Evolutionary conservation across 2,797 vertebrate species (phyloP), one percentile per base, ranked within the genome.

Genomic region (Acrocephalus scirpaceus): DNA sequence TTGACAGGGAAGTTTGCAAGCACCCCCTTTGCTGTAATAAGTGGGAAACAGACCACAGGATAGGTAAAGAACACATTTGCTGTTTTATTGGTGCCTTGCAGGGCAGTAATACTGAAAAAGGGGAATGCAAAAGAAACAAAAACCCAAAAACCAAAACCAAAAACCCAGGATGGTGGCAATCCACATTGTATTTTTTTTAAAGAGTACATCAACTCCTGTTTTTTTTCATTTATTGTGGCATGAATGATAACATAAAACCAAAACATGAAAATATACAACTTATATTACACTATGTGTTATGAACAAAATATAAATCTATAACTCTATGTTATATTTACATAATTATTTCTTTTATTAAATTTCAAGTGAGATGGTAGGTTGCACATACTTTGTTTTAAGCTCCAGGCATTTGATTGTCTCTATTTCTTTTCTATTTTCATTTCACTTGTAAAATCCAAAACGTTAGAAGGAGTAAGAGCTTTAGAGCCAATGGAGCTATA

Each of bases 221-320:
- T 99, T 99, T 98, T 97, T 98, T 99, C 97, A 98, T 98, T 99
- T 98, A 98, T 99, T 99, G 98, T 99, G 99, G 99, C 98, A 99
- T 99, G 99, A 98, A 99, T 99, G 99, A 98, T 99, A 99, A 99
- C 99, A 99, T 99, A 99, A 99, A 99, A 98, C 98, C 98, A 96
- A 98, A 99, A 98, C 98, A 99, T 98, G 99, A 99, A 98, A 99
- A 99, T 99, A 99, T 99, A 99, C 99, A 99, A 99, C 99, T 99
- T 99, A 99, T 99, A 99, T 99, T 99, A 99, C 99, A 99, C 99
- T 99, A 98, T 98, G 99, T 99, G 99, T 99, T 99, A 99, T 99
- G 99, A 99, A 99, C 99, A 99, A 99, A 99, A 99, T 99, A 99
- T 99, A 99, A 99, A 99, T 99, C 99, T 99, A 99, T 99, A 99